These are phyloP conservation scores for Hormaphis cornu DNA, from an alignment of 1,140 invertebrate genomes.

Conservation along the genomic window DNA sequence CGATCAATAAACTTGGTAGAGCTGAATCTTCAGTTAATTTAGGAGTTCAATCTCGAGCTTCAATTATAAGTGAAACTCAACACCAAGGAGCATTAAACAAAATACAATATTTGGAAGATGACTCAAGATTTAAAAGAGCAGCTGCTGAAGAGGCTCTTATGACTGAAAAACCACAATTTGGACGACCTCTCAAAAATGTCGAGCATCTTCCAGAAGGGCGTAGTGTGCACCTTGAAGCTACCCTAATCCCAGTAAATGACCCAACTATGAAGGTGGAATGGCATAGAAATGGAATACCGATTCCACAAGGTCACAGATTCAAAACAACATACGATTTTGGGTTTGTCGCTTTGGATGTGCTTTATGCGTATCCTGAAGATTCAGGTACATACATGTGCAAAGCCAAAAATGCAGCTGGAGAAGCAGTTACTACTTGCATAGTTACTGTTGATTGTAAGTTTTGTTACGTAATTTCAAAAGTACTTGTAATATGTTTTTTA, in stretches of 20 bases:
- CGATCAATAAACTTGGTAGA: slow-evolving; percentile 76
- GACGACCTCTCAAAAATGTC: slow-evolving; percentile 72
- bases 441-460: slow-evolving; percentile 69
- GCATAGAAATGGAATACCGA: slow-evolving; percentile 83
- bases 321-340: slow-evolving; percentile 93
- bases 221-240: slow-evolving; percentile 88
- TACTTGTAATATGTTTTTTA: neutral
- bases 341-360: slow-evolving; percentile 86
- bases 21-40: slow-evolving; percentile 70
- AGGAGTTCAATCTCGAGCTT: slow-evolving; percentile 70
- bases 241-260: slow-evolving; percentile 87
- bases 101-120: slow-evolving; percentile 84
- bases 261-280: slow-evolving; percentile 92
- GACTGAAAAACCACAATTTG: slow-evolving; percentile 79
- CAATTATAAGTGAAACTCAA: slow-evolving; percentile 86
- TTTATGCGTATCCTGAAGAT: slow-evolving; percentile 94
- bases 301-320: slow-evolving; percentile 80
- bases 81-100: slow-evolving; percentile 87
- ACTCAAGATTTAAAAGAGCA: slow-evolving; percentile 62
- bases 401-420: slow-evolving; percentile 82
- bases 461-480: neutral
- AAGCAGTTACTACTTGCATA: slow-evolving; percentile 81
- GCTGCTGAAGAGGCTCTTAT: slow-evolving; percentile 61
- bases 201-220: slow-evolving; percentile 77
- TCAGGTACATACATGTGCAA: slow-evolving; percentile 90